phyloP scores from a whole-genome alignment of 2,888 invertebrate species.

The Trachelus tabidus region DNA sequence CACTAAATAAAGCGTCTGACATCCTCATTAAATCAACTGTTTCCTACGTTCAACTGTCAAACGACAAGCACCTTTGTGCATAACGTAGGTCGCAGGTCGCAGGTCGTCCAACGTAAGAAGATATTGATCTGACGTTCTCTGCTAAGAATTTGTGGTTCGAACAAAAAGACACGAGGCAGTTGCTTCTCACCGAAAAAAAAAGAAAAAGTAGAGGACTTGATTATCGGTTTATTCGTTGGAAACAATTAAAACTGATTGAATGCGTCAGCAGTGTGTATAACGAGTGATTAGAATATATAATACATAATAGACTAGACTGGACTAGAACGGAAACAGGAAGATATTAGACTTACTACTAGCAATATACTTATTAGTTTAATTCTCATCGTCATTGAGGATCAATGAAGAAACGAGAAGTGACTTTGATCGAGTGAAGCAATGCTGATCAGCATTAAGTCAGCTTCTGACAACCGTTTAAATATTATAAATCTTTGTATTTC shows the following conservation, averaged over 20 bases:
- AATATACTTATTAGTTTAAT: neutral
- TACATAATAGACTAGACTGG: neutral
- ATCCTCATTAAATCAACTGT: constrained; percentile 10
- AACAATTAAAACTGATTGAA: neutral
- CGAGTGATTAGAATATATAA: neutral
- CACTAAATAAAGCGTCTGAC: constrained; percentile 53
- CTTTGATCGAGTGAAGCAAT: too few relatives aligned
- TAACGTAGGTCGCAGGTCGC: neutral
- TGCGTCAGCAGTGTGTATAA: neutral
- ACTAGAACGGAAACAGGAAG: neutral
- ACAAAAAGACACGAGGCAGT: neutral
- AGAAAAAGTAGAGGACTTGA: neutral
- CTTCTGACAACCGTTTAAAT: constrained; percentile 20
- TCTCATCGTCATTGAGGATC: neutral
- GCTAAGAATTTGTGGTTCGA: neutral
- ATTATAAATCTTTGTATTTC: constrained; percentile 43
- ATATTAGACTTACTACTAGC: neutral
- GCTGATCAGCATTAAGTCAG: neutral
- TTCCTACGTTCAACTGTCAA: neutral
- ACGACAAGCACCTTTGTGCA: neutral
- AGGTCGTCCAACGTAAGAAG: neutral
- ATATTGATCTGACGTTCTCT: neutral
- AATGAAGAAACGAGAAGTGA: neutral
- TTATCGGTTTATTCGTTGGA: neutral
- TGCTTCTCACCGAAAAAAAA: neutral